Percentiles rank a stretch among this genome's conserved stretches.
phyloP scores from a whole-genome alignment of 2,888 invertebrate genomes.

The Plutella xylostella region DNA sequence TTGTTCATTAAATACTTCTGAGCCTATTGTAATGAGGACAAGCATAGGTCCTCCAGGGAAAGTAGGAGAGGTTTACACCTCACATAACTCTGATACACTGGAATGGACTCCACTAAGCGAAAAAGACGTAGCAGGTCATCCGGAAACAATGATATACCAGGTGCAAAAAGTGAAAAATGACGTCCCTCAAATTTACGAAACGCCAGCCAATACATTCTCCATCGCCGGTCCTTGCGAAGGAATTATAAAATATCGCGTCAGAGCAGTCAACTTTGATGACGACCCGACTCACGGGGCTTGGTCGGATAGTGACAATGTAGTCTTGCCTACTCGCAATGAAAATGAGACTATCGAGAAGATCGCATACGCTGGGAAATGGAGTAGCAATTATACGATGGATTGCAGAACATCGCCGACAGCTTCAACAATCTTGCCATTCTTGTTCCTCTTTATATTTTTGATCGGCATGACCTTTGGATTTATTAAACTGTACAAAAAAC shows the following conservation, averaged over 20 bases:
- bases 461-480: conserved; percentile 40
- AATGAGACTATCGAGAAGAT: conserved; percentile 21
- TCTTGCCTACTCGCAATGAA: conserved; percentile 24
- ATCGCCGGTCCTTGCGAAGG: no score
- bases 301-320: conserved; percentile 29
- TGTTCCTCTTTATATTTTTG: conserved; percentile 32
- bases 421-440: conserved; percentile 40
- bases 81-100: conserved; percentile 28
- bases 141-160: not conserved
- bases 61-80: conserved; percentile 32
- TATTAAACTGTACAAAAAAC: conserved; percentile 69
- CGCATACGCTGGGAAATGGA: conserved; percentile 49
- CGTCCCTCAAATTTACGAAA: no score
- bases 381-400: conserved; percentile 20
- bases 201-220: no score
- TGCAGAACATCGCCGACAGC: conserved; percentile 29
- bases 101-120: conserved; percentile 42
- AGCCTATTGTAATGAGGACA: conserved; percentile 65
- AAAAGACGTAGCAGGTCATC: no score
- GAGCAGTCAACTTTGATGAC: conserved; percentile 51
- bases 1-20: conserved; percentile 70
- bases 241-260: conserved; percentile 46
- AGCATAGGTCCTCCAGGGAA: conserved; percentile 71
- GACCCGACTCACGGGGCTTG: conserved; percentile 40
- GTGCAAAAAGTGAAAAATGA: conserved; percentile 35